A percentile compares a stretch with the other conserved stretches of the same genome.
Evolutionary conservation across 2,888 invertebrate genomes (phyloP).

Genomic region (Diaphora mendica): DNA sequence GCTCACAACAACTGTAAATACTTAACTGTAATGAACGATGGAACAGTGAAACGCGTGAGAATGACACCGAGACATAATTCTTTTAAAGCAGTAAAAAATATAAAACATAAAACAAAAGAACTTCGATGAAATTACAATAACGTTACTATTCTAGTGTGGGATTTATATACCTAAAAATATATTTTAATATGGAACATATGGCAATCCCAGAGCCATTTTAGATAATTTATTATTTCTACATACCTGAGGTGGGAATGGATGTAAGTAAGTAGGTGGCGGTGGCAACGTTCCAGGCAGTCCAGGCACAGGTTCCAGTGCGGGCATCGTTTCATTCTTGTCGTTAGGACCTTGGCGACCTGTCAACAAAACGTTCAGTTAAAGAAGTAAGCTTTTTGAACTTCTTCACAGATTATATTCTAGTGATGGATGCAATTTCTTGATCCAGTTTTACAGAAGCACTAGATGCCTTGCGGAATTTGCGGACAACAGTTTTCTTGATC

Average conservation of each 20-base stretch:
- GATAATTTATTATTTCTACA: constrained; percentile 17
- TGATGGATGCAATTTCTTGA: neutral
- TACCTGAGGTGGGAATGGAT: constrained; percentile 83
- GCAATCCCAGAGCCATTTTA: neutral
- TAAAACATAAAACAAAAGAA: no score
- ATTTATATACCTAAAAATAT: no score
- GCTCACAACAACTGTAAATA: no score
- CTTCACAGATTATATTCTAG: neutral
- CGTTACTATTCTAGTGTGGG: no score
- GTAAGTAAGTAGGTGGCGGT: constrained; percentile 84
- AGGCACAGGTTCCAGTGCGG: constrained; percentile 83
- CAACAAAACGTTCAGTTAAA: neutral
- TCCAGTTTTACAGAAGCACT: neutral
- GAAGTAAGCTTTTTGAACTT: neutral
- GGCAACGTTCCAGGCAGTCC: constrained; percentile 87
- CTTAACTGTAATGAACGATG: no score
- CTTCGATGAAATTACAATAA: no score
- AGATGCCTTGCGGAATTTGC: neutral
- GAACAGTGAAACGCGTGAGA: no score
- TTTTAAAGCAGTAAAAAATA: no score
- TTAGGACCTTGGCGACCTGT: constrained; percentile 79
- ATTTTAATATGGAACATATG: no score
- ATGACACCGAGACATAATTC: no score
- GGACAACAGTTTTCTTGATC: no score
- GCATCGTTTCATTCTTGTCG: constrained; percentile 72